Evolutionary conservation across 2,888 invertebrate genomes (phyloP), one percentile per base, ranked within the genome.

Genomic region (Chrysina gloriosa): DNA sequence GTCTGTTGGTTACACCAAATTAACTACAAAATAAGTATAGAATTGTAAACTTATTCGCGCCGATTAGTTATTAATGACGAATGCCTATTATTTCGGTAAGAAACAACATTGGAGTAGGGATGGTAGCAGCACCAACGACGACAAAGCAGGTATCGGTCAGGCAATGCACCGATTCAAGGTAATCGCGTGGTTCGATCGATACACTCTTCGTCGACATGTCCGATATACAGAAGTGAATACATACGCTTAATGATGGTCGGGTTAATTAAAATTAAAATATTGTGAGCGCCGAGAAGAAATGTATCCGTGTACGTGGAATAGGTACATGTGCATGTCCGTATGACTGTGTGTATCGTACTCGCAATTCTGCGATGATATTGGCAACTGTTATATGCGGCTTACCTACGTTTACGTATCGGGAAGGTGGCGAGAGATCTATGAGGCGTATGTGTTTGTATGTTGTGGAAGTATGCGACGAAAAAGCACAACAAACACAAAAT

Each of bases 231-330:
- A 36, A 25, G 23, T 7, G 39, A 56, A 21, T 36, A 56, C 36
- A 76, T 76, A 73, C 76, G 75, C 76, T 81, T 81, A 81, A 81
- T 80, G 82, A 82, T 79, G 78, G 78, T 79, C 78, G 78, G 77
- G 77, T 77, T 82, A 82, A 83, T 83, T 83, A 82, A 81, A 82
- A 82, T 80, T 78, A 80, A 82, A 80, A 80, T 79, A 78, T 36
- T 39, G 39, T 25, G 75, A 73, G 74, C 45, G 45, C 16, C 5
- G 3, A 2, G 2, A n/a, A 9, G 9, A 9, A 31, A 31, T n/a
- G n/a, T 31, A 31, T 4, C 7, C 4, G n/a, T n/a, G n/a, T n/a
- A 31, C 31, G n/a, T 3, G n/a, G n/a, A n/a, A 31, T 3, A 76
- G 77, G 75, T 77, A 78, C 76, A 76, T 74, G 71, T 48, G 65